phyloP scores from a whole-genome alignment of 2,797 vertebrate species.

The Anguilla obscura region DNA sequence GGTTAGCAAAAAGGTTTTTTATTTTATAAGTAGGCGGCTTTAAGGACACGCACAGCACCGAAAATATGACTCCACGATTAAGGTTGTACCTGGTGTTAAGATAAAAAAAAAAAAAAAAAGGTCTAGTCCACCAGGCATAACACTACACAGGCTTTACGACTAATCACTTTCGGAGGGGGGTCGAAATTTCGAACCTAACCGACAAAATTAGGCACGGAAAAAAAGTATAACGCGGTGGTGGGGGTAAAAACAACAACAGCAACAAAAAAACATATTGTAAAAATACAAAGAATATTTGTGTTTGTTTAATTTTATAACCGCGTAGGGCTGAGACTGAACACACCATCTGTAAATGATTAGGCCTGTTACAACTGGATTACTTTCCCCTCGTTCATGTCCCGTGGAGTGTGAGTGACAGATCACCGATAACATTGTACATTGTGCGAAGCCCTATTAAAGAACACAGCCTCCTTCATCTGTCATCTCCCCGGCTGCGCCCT shows the following conservation, averaged over 20 bases:
- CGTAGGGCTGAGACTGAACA: conserved; percentile 42
- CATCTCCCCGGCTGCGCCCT: neutral
- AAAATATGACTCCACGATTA: neutral
- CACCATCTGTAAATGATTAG: conserved; percentile 70
- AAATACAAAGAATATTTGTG: neutral
- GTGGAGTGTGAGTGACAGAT: conserved; percentile 12
- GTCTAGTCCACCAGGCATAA: neutral
- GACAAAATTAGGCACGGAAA: no score
- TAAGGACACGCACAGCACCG: neutral
- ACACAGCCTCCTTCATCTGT: neutral
- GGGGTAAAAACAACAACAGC: neutral
- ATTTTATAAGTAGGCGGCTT: neutral
- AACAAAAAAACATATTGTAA: no score
- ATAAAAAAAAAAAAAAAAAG: neutral
- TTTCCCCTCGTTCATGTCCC: neutral
- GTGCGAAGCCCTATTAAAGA: conserved; percentile 16
- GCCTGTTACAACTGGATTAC: conserved; percentile 49
- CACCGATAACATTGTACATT: conserved; percentile 5
- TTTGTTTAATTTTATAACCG: neutral
- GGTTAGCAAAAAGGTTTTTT: neutral
- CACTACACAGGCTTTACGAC: neutral
- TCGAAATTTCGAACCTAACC: no score
- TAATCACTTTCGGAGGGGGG: no score
- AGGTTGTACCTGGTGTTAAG: neutral
- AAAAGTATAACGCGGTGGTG: neutral